phyloP scores from a whole-genome alignment of 2,797 vertebrate species.

The Furcifer pardalis region DNA sequence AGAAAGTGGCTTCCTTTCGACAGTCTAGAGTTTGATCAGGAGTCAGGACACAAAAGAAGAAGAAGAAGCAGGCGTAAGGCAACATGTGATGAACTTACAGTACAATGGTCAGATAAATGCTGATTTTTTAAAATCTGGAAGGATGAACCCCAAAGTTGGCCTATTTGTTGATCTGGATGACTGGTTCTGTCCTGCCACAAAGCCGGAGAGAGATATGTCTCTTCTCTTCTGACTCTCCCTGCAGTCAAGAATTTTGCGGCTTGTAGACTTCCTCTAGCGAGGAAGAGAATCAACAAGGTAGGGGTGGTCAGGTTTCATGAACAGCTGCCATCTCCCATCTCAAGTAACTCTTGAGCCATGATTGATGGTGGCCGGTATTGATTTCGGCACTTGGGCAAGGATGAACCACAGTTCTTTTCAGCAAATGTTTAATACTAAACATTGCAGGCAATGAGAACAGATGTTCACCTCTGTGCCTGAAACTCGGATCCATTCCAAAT shows the following conservation, averaged over 20 bases:
- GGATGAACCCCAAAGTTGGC: constrained; percentile 44
- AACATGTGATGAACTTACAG: neutral
- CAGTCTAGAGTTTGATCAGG: no score
- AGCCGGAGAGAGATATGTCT: neutral
- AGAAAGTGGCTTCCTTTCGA: no score
- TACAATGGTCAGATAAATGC: neutral
- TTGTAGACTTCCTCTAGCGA: no score
- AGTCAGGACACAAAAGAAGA: no score
- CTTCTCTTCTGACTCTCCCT: neutral
- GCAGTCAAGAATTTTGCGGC: neutral
- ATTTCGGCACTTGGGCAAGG: neutral
- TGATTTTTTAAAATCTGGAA: constrained; percentile 51
- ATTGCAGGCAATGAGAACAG: constrained; percentile 22
- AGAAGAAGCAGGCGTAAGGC: no score
- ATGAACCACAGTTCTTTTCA: neutral
- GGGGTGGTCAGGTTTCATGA: neutral
- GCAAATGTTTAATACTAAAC: neutral
- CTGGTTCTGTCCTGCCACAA: neutral
- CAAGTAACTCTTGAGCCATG: neutral
- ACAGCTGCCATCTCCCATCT: accelerated
- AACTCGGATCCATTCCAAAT: constrained; percentile 51
- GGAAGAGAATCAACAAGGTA: neutral
- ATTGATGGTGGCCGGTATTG: constrained; percentile 4
- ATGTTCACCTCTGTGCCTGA: constrained; percentile 24
- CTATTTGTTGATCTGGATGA: neutral